phyloP scores from a whole-genome alignment of 2,888 invertebrate genomes.

The Gastracanthus pulcherrimus region DNA sequence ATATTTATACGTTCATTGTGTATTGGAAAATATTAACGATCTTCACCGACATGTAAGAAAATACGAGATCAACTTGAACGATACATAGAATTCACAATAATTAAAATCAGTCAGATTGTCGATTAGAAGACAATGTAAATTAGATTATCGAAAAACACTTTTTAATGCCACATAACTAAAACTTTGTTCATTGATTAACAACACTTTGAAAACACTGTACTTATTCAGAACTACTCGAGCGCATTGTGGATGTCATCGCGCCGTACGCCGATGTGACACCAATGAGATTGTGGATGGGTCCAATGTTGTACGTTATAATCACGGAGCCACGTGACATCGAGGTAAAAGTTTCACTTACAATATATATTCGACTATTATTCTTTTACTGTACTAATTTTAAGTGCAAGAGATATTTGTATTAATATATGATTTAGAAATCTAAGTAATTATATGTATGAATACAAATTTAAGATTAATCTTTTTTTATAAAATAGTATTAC shows the following conservation, averaged over 20 bases:
- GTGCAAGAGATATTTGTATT: too few species aligned
- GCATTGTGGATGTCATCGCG: slow-evolving; percentile 51
- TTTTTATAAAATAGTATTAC: too few species aligned
- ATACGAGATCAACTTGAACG: neutral
- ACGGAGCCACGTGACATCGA: slow-evolving; percentile 60
- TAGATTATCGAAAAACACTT: neutral
- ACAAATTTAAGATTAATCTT: too few species aligned
- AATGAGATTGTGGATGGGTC: slow-evolving; percentile 62
- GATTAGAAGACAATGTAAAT: neutral
- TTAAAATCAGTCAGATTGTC: too few species aligned
- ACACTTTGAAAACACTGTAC: neutral
- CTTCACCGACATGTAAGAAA: neutral
- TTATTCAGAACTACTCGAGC: slow-evolving; percentile 57
- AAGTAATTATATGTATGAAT: too few species aligned
- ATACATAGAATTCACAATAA: neutral
- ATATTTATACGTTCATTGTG: too few species aligned
- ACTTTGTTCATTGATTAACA: neutral
- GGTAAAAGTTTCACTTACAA: slow-evolving; percentile 40
- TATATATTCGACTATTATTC: too few species aligned
- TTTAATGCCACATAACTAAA: neutral
- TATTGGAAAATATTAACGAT: neutral
- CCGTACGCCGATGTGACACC: slow-evolving; percentile 57
- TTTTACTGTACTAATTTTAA: too few species aligned
- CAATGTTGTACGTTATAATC: slow-evolving; percentile 58
- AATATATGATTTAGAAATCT: too few species aligned